Evolutionary conservation across 2,113 vertebrate species (phyloP).

Genomic region (Campylomormyrus numenius): DNA sequence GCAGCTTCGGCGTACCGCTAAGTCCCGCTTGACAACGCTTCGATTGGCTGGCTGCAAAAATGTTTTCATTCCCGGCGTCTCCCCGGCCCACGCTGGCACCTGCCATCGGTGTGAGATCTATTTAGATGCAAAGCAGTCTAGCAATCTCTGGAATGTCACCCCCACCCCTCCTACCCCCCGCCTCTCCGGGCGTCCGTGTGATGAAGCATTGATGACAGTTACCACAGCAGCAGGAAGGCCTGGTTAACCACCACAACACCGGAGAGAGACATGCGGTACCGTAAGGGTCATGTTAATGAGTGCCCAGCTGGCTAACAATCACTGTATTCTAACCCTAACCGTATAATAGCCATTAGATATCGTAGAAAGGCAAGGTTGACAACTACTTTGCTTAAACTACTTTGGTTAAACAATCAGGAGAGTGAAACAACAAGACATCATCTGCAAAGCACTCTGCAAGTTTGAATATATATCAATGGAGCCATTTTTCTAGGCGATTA

Average conservation of each 20-base stretch:
- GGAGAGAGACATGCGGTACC: constrained; percentile 25
- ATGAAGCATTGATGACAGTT: constrained; percentile 47
- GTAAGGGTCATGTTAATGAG: not conserved
- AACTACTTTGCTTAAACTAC: not conserved
- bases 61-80: constrained; percentile 18
- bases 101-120: constrained; percentile 44
- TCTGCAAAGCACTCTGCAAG: not conserved
- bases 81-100: not conserved
- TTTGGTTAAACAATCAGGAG: not conserved
- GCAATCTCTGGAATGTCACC: constrained; percentile 44
- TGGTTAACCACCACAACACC: constrained; percentile 47
- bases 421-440: not conserved
- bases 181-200: constrained; percentile 33
- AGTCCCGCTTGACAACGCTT: constrained; percentile 4
- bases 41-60: constrained; percentile 6
- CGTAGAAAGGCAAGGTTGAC: not conserved
- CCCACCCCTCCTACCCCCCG: not conserved
- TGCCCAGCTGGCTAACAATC: no score
- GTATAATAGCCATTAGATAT: not conserved
- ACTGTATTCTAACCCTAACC: not conserved
- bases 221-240: constrained; percentile 45
- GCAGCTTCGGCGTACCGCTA: not conserved
- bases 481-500: not conserved
- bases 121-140: constrained; percentile 44
- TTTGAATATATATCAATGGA: not conserved